Percentiles rank a stretch among this genome's conserved stretches.
These are phyloP conservation scores for Tetramorium alpestre DNA, from an alignment of 1,140 invertebrate species.

Conservation along the genomic window DNA sequence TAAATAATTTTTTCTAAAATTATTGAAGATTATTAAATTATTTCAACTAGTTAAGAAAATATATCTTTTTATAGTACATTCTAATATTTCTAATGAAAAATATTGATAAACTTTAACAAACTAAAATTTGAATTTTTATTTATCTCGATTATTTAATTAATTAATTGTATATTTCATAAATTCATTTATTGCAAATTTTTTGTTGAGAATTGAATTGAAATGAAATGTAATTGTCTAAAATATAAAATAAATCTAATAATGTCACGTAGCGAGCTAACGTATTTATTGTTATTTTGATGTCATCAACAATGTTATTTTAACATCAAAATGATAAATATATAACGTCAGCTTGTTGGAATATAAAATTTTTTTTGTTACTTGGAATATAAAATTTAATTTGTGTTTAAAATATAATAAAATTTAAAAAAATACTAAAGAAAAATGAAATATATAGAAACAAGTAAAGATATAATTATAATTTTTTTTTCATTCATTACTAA, in stretches of 20 bases:
- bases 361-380: neutral
- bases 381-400: neutral
- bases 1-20: neutral
- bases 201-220: neutral
- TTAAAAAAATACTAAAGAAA: neutral
- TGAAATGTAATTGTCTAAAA: too few relatives aligned
- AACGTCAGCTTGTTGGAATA: too few relatives aligned
- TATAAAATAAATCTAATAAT: too few relatives aligned
- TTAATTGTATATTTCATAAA: neutral
- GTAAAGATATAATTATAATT: neutral
- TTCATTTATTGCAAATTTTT: neutral
- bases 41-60: neutral
- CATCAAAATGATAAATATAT: too few relatives aligned
- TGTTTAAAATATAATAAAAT: neutral
- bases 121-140: neutral
- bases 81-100: neutral
- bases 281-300: too few relatives aligned
- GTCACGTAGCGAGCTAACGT: too few relatives aligned
- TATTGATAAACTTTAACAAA: neutral
- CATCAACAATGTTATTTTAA: too few relatives aligned
- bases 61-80: neutral
- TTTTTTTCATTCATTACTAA: neutral
- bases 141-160: neutral
- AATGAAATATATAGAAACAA: neutral
- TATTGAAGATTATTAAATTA: slow-evolving; percentile 9